These are phyloP conservation scores for Microcebus tavaratra DNA, from an alignment of 2,113 vertebrate species.

Conservation along the genomic window DNA sequence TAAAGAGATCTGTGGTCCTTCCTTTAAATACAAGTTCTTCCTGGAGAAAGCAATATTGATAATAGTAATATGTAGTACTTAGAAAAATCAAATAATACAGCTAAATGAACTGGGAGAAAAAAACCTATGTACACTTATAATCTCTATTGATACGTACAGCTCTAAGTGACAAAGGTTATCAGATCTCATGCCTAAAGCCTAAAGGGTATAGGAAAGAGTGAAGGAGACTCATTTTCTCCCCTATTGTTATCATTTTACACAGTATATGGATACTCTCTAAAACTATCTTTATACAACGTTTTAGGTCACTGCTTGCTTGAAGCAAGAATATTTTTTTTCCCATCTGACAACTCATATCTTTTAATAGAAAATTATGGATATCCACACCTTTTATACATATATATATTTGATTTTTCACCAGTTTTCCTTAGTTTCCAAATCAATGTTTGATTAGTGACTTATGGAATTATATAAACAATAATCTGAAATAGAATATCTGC, in stretches of 20 bases:
- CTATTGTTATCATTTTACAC: background rate
- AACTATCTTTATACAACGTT: background rate
- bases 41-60: background rate
- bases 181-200: background rate
- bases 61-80: conserved; percentile 23
- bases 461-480: background rate
- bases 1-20: background rate
- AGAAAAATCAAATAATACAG: conserved; percentile 41
- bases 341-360: background rate
- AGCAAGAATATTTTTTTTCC: background rate
- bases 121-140: background rate
- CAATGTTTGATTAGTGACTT: background rate
- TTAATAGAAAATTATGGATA: conserved; percentile 25
- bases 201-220: background rate
- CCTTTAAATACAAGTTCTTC: conserved; percentile 48
- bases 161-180: background rate
- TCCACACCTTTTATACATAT: background rate
- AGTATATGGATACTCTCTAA: background rate
- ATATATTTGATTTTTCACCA: conserved; percentile 23
- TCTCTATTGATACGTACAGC: background rate
- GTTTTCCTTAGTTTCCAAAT: conserved; percentile 18
- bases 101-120: background rate
- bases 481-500: conserved; percentile 11
- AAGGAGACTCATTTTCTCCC: background rate
- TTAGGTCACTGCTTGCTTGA: background rate